phyloP scores from a whole-genome alignment of 2,113 vertebrate genomes.

The Callospermophilus lateralis region DNA sequence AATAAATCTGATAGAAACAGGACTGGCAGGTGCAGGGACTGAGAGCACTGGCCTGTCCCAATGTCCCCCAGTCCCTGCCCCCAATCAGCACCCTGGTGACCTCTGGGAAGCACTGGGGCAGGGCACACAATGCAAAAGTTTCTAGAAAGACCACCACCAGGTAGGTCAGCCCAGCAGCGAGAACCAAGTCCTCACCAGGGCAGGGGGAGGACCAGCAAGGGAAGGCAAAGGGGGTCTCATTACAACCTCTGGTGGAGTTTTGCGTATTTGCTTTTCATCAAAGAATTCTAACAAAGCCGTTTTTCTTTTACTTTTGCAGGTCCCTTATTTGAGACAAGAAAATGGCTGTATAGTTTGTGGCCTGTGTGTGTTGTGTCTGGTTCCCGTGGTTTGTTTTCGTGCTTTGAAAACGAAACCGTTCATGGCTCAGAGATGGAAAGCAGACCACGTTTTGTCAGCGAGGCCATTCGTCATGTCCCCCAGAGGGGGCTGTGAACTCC shows the following conservation, averaged over 20 bases:
- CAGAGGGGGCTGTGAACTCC: slow-evolving; percentile 82
- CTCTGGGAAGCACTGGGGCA: background rate
- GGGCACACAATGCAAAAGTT: background rate
- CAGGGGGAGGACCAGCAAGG: background rate
- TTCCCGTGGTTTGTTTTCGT: slow-evolving; percentile 81
- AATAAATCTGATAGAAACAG: background rate
- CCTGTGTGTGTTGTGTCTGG: slow-evolving; percentile 77
- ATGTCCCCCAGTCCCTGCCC: background rate
- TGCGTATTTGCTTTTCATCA: slow-evolving; percentile 62
- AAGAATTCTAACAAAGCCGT: slow-evolving; percentile 62
- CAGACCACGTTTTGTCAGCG: slow-evolving; percentile 82
- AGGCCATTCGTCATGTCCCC: slow-evolving; percentile 81
- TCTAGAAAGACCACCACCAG: background rate
- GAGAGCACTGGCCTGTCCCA: background rate
- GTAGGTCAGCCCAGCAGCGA: background rate
- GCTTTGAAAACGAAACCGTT: slow-evolving; percentile 84
- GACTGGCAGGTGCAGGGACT: background rate
- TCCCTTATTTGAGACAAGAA: slow-evolving; percentile 68
- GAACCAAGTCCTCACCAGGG: background rate
- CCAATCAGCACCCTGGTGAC: background rate
- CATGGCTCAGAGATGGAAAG: slow-evolving; percentile 80
- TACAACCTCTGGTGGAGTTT: slow-evolving; percentile 8
- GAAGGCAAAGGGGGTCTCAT: background rate
- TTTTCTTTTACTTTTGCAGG: slow-evolving; percentile 75
- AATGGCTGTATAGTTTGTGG: slow-evolving; percentile 74